Percentiles rank a stretch among this genome's conserved stretches.
Evolutionary conservation across 2,113 vertebrate genomes (phyloP).

Genomic region (Chaetodon auriga): DNA sequence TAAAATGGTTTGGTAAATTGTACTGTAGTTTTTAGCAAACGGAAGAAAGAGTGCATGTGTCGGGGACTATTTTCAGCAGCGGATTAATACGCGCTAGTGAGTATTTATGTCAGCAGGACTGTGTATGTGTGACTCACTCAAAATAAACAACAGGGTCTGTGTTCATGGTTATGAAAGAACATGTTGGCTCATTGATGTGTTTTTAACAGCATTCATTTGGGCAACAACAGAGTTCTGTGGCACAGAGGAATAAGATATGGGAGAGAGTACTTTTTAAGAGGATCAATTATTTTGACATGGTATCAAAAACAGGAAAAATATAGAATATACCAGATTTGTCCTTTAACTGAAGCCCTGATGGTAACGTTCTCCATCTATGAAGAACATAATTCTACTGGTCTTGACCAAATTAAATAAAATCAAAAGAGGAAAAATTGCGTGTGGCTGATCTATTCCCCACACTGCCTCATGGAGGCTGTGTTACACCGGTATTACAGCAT

Average conservation of each 20-base stretch:
- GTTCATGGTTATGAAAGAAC: background rate
- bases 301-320: background rate
- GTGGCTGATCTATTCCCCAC: background rate
- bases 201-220: background rate
- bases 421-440: background rate
- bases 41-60: too few relatives aligned
- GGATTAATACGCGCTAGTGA: background rate
- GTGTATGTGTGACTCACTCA: background rate
- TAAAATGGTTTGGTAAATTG: background rate
- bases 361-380: background rate
- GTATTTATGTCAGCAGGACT: background rate
- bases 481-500: conserved; percentile 15
- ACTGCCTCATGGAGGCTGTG: background rate
- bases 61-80: background rate
- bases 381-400: background rate
- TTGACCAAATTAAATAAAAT: background rate
- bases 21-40: background rate
- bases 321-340: background rate
- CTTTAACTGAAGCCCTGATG: background rate
- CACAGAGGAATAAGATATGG: background rate
- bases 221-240: background rate
- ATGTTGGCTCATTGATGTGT: background rate
- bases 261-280: background rate
- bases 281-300: background rate
- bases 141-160: background rate